Conservation (phyloP, 2,797 vertebrate genomes). For the Helostoma temminkii region DNA sequence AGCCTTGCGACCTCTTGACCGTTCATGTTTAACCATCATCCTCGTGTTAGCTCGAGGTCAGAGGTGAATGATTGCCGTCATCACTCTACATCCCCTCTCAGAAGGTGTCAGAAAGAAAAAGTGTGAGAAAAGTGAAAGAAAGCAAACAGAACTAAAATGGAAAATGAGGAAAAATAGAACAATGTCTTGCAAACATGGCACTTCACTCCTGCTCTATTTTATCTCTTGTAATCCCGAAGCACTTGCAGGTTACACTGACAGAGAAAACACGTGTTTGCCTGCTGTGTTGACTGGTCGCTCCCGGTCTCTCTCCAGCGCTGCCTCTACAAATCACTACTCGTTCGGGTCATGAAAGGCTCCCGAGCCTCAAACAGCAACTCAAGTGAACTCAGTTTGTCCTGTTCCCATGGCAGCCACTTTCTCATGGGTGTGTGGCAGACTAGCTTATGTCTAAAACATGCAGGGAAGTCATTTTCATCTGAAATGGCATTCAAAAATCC, state of each 20-base stretch:
- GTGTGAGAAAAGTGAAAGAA: neutral
- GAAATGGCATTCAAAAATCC: slow-evolving; percentile 11
- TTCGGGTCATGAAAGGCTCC: slow-evolving; percentile 49
- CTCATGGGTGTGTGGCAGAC: slow-evolving; percentile 46
- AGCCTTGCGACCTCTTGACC: slow-evolving; percentile 44
- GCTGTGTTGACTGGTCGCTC: slow-evolving; percentile 58
- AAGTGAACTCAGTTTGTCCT: slow-evolving; percentile 30
- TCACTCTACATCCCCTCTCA: slow-evolving; percentile 47
- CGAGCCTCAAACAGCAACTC: slow-evolving; percentile 40
- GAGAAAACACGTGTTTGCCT: slow-evolving; percentile 64
- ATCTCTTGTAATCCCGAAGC: neutral
- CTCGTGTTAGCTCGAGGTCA: slow-evolving; percentile 56
- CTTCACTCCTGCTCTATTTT: slow-evolving; percentile 9
- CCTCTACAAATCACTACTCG: slow-evolving; percentile 68
- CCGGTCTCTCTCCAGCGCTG: slow-evolving; percentile 27
- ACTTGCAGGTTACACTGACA: slow-evolving; percentile 51
- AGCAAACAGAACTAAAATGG: neutral
- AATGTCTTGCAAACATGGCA: neutral
- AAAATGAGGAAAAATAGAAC: neutral
- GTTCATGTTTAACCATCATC: slow-evolving; percentile 50
- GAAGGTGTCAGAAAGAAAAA: slow-evolving; percentile 10
- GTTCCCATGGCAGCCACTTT: slow-evolving; percentile 60
- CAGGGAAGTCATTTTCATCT: slow-evolving; percentile 11
- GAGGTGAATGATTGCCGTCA: slow-evolving; percentile 49
- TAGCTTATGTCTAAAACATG: slow-evolving; percentile 27